Base-by-base conservation (phyloP, 2,113 vertebrate species). In the Bagarius yarrelli region DNA sequence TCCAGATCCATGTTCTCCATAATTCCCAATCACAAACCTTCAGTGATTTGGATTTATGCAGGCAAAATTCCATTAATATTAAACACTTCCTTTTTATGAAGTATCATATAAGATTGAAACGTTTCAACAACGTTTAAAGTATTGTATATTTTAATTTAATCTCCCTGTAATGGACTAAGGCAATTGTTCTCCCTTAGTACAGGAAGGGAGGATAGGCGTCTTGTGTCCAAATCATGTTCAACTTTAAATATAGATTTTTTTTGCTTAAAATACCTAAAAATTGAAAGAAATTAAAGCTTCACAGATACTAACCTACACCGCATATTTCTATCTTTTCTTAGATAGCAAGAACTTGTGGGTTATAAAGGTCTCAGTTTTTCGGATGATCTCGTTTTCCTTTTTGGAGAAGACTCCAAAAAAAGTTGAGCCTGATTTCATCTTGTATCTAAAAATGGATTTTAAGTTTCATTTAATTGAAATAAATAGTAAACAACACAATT, bases 21-120 rank as follows among this genome's bases (percentile, higher is more conserved):
- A 86, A 91, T 85, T 86, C 86, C 82, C 83, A 84, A 88, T 86
- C 88, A 89, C 87, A 92, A 90, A 87, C 84, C 88, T 86, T 89
- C 83, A 86, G 81, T 89, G 85, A 83, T 89, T 88, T 85, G 90
- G 88, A 83, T 91, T 93, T 88, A 90, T 89, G 81, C 36, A 34
- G 88, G 83, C 90, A 92, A 91, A 91, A 88, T 89, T 92, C 85
- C 88, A 92, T 91, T 92, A 91, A 91, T 90, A 92, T 88, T 92
- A 84, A 90, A 91, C 83, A 79, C 79, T 87, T 81, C 89, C 86
- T 90, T 92, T 84, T 85, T 85, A 73, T 34, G 19, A 74, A 86
- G 84, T 87, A 88, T 86, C 82, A 55, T 81, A 88, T 86, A 89
- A 66, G 87, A 86, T 87, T n/a, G n/a, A n/a, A n/a, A 69, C 83